Conservation (phyloP, 2,888 invertebrate genomes). For the Incurvaria masculella region DNA sequence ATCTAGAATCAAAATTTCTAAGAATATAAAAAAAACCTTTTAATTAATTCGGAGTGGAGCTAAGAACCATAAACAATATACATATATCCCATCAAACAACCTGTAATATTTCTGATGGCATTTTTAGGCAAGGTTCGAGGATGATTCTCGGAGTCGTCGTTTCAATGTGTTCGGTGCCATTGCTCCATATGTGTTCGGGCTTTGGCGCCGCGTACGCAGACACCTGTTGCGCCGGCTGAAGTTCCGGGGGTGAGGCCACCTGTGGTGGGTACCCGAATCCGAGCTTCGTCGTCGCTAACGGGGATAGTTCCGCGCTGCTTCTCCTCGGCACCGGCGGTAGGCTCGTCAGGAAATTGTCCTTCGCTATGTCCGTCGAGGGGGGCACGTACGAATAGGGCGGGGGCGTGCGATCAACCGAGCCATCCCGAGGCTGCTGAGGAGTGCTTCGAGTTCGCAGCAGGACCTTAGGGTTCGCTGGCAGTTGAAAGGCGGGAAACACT, state of each 20-base stretch:
- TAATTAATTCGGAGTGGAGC: too few relatives aligned
- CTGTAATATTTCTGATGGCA: not conserved
- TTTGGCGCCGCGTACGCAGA: not conserved
- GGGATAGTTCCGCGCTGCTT: not conserved
- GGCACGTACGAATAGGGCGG: not conserved
- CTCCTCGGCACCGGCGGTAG: conserved; percentile 10
- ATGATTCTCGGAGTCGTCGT: not conserved
- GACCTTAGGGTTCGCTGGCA: conserved; percentile 66
- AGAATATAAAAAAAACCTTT: too few relatives aligned
- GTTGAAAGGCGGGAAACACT: conserved; percentile 61
- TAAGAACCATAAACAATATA: too few relatives aligned
- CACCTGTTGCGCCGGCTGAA: not conserved
- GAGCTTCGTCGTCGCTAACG: not conserved
- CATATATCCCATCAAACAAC: too few relatives aligned
- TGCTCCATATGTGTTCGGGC: not conserved
- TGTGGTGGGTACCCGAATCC: not conserved
- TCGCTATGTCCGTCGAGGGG: not conserved
- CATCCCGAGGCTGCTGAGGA: conserved; percentile 23
- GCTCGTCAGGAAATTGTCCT: not conserved
- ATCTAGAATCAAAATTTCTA: too few relatives aligned
- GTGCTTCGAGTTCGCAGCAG: conserved; percentile 41
- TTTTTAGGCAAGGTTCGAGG: not conserved
- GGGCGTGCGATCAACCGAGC: not conserved
- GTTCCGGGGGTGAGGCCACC: not conserved
- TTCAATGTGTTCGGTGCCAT: not conserved